Conservation (phyloP, 2,888 invertebrate species). For the Sphaerolaimus hirsutus region DNA sequence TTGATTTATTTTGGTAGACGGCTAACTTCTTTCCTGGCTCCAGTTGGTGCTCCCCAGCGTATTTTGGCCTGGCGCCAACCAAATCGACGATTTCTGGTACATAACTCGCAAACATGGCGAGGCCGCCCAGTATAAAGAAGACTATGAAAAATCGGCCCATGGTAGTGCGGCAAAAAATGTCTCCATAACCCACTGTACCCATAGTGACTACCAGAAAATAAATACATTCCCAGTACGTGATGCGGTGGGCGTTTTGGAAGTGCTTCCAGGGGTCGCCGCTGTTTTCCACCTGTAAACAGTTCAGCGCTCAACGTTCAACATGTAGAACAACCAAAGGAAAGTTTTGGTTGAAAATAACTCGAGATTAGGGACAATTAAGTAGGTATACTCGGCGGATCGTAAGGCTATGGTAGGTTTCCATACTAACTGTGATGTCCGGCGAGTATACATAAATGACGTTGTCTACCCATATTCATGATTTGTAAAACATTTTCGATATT, state of each 20-base stretch:
- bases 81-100: constrained; percentile 99
- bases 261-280: constrained; percentile 75
- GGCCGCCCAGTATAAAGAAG: constrained; percentile 95
- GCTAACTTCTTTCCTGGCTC: constrained; percentile 96
- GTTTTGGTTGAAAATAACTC: too few relatives aligned
- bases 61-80: constrained; percentile 95
- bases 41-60: constrained; percentile 97
- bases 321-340: too few relatives aligned
- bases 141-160: constrained; percentile 91
- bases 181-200: constrained; percentile 48
- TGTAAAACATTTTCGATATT: too few relatives aligned
- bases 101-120: constrained; percentile 99
- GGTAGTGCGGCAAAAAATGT: constrained; percentile 84
- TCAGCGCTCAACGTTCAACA: too few relatives aligned
- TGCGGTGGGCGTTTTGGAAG: constrained; percentile 68
- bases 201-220: constrained; percentile 97
- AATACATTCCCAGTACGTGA: constrained; percentile 94
- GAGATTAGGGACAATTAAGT: too few relatives aligned
- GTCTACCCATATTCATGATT: too few relatives aligned
- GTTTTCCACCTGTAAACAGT: too few relatives aligned
- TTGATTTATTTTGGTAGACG: too few relatives aligned
- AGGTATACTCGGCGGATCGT: too few relatives aligned
- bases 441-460: too few relatives aligned
- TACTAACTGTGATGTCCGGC: too few relatives aligned
- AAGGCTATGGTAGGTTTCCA: too few relatives aligned